Base-by-base conservation (phyloP, 1,140 invertebrate species). In the Drosophila kepulauana region DNA sequence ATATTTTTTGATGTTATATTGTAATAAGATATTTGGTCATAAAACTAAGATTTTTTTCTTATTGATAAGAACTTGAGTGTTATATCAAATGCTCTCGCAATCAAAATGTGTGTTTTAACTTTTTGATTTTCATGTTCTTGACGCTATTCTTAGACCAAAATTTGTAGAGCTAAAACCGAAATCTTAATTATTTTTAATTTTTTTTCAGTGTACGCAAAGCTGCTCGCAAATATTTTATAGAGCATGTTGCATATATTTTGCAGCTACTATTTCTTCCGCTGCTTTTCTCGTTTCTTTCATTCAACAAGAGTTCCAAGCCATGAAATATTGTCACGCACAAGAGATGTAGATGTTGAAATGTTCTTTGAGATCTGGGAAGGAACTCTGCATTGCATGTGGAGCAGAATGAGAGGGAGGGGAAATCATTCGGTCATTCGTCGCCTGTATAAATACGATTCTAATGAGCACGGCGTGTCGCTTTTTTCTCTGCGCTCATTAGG, bases 291-390 rank as follows among this genome's bases (percentile, higher is more conserved):
- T 52, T 41, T 38, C 41, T 33, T 56, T 46, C 51, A 65, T 54
- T 54, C 76, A 73, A 73, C 57, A 58, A 71, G 65, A 81, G 78
- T 71, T 48, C n/a, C 78, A 65, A 51, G 70, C 81, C 78, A 67
- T 78, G 66, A 86, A 85, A 85, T 85, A 81, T 85, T 85, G 78
- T 85, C 81, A 85, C 81, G 81, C 81, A 85, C 81, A 59, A 43
- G 58, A 63, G 59, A 20, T 70, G 67, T 13, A 63, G 67, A 33
- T 70, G 67, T 30, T 33, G 35, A 15, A 65, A 51, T 51, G 46
- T 5, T n/a, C 25, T 28, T 5, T 25, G 20, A 20, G 62, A 54
- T 25, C 48, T 20, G 45, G 5, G 30, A 33, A 33, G 30, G 7
- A 33, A 33, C 30, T 33, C 30, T 33, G 30, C 30, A 33, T 33